Evolutionary conservation across 1,140 invertebrate species (phyloP).

Genomic region (Brachionus angularis): DNA sequence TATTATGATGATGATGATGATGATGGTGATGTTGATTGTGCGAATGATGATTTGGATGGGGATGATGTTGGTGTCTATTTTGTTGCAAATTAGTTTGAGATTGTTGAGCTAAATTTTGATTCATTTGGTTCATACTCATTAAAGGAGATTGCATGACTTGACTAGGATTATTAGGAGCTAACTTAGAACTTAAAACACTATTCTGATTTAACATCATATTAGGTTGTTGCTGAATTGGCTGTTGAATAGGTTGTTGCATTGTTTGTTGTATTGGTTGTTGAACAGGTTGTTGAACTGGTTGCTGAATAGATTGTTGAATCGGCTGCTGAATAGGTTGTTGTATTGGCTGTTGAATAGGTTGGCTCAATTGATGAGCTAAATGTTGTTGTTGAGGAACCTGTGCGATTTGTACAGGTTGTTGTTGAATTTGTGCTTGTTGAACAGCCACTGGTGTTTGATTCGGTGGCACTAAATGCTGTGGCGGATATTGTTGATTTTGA

Average conservation of each 20-base stretch:
- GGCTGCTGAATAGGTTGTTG: constrained; percentile 11
- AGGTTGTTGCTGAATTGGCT: no score
- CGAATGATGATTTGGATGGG: not conserved
- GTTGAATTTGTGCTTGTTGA: constrained; percentile 44
- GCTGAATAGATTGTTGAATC: not conserved
- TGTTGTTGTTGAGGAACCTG: constrained; percentile 41
- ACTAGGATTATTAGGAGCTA: constrained; percentile 45
- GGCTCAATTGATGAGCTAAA: constrained; percentile 31
- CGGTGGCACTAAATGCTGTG: not conserved
- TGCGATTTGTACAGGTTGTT: constrained; percentile 42
- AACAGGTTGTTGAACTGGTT: constrained; percentile 42
- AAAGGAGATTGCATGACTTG: constrained; percentile 44
- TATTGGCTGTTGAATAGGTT: constrained; percentile 31
- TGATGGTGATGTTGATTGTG: not conserved
- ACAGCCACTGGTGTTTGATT: constrained; percentile 38
- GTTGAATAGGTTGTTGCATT: constrained; percentile 44
- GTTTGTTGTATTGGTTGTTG: constrained; percentile 45
- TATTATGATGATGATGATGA: not conserved
- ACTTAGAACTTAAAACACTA: constrained; percentile 44
- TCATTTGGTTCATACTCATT: constrained; percentile 26
- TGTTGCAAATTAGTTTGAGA: not conserved
- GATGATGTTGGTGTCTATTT: not conserved
- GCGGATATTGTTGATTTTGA: constrained; percentile 3
- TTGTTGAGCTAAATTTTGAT: constrained; percentile 6
- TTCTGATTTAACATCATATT: no score